Percentiles rank a stretch among this genome's conserved stretches.
Conservation (phyloP, 2,888 invertebrate species). For the Steinernema carpocapsae region DNA sequence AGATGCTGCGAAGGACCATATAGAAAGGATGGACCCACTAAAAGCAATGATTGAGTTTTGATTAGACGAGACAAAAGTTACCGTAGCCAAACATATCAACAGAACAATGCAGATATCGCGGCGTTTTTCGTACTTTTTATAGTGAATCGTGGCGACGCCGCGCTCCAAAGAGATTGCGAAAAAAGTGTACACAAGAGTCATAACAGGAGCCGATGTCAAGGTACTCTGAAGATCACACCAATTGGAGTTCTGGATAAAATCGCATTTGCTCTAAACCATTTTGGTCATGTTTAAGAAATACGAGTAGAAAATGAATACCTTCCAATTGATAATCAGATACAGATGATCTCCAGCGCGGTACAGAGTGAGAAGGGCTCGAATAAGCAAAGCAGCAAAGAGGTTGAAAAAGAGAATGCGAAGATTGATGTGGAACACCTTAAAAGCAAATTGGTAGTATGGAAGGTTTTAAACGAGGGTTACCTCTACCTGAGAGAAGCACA, state of each 20-base stretch:
- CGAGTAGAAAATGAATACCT: too few species aligned
- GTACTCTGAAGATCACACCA: neutral
- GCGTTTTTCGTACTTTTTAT: neutral
- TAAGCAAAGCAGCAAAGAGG: neutral
- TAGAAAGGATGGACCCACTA: conserved; percentile 17
- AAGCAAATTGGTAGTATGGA: neutral
- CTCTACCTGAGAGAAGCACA: conserved; percentile 25
- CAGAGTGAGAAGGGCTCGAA: neutral
- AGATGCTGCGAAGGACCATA: neutral
- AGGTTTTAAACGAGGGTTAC: neutral
- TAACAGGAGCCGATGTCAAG: neutral
- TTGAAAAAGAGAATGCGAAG: conserved; percentile 37
- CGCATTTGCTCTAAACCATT: neutral
- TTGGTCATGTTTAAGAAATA: too few species aligned
- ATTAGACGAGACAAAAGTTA: neutral
- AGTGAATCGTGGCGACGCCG: neutral
- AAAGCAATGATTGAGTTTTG: neutral
- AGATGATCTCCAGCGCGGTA: conserved; percentile 5
- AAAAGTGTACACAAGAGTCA: neutral
- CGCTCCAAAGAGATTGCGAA: neutral
- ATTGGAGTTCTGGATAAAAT: neutral
- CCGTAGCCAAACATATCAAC: neutral
- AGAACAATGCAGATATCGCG: neutral
- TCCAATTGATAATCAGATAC: neutral
- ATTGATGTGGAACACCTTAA: conserved; percentile 39